Conservation (phyloP, 2,797 vertebrate genomes). For the Esox masquinongy region DNA sequence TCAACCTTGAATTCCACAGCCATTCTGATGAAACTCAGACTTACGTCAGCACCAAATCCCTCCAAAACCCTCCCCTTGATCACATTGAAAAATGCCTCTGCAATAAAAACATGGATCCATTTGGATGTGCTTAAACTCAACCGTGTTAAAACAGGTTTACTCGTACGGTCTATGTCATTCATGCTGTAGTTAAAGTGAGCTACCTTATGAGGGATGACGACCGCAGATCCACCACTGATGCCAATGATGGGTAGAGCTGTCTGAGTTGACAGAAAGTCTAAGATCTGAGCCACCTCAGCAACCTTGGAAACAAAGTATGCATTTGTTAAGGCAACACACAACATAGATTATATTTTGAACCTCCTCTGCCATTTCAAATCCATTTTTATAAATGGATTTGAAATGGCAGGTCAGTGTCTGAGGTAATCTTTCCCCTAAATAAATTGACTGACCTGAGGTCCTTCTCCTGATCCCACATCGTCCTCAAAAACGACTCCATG, state of each 20-base stretch:
- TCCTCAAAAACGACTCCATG: conserved; percentile 96
- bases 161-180: neutral
- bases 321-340: neutral
- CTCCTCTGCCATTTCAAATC: neutral
- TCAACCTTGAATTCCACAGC: too few species aligned
- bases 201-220: conserved; percentile 96
- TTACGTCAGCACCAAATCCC: too few species aligned
- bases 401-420: neutral
- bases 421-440: neutral
- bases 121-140: too few species aligned
- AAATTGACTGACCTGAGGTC: conserved; percentile 78
- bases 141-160: too few species aligned
- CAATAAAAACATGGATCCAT: too few species aligned
- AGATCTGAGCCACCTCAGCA: conserved; percentile 89
- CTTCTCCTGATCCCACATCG: conserved; percentile 86
- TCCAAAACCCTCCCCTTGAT: too few species aligned
- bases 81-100: too few species aligned
- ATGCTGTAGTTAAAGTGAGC: neutral
- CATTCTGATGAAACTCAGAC: too few species aligned
- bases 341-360: neutral
- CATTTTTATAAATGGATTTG: too few species aligned
- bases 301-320: conserved; percentile 49
- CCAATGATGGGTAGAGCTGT: conserved; percentile 92
- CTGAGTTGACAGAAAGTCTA: conserved; percentile 96
- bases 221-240: conserved; percentile 93